Percentiles rank a stretch among this genome's conserved stretches.
Evolutionary conservation across 2,113 vertebrate species (phyloP).

Genomic region (Varanus salvator): DNA sequence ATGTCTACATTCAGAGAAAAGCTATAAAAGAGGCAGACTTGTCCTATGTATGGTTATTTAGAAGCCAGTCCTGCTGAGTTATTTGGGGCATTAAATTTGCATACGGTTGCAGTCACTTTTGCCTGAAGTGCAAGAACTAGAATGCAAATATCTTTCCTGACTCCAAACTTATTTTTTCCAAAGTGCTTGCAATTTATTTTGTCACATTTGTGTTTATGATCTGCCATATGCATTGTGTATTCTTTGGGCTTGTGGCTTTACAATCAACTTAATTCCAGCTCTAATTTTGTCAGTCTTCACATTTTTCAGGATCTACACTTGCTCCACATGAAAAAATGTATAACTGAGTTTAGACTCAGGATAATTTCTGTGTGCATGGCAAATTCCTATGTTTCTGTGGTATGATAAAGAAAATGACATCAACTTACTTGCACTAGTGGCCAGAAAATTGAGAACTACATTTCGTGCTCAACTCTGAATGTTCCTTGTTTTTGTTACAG

Average conservation of each 20-base stretch:
- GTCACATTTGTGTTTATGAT: background rate
- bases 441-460: no score
- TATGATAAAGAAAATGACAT: no score
- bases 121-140: background rate
- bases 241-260: background rate
- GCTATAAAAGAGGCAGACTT: background rate
- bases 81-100: background rate
- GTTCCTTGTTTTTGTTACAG: no score
- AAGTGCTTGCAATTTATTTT: conserved; percentile 2
- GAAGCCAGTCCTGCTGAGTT: background rate
- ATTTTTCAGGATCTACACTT: background rate
- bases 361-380: no score
- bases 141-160: conserved; percentile 10
- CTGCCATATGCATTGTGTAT: background rate
- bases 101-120: background rate
- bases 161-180: background rate
- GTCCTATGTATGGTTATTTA: background rate
- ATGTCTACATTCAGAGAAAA: background rate
- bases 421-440: no score
- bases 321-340: background rate
- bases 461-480: no score
- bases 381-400: no score
- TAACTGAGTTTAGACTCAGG: no score
- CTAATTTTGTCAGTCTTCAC: accelerated
- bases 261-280: background rate